Evolutionary conservation across 1,140 invertebrate species (phyloP), one percentile per base, ranked within the genome.

Genomic region (Cataglyphis hispanica): DNA sequence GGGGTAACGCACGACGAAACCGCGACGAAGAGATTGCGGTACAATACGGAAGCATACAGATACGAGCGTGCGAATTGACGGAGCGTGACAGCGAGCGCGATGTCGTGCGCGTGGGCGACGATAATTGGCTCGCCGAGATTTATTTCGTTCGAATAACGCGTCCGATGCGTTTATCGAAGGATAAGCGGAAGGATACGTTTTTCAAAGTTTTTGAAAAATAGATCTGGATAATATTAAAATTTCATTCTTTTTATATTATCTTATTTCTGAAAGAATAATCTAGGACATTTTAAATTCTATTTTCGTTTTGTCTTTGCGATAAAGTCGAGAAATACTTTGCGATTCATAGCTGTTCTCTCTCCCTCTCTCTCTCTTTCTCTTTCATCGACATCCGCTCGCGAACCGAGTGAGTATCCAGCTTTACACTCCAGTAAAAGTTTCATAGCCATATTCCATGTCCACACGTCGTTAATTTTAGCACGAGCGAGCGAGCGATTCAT

Each of bases 101-200:
- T 25, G 64, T 69, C 50, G 64, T 3, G 31, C 77, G 85, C 84
- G 84, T 89, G 88, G 83, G 88, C 88, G 77, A 85, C 88, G 92
- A 93, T 93, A 92, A 94, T 93, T 92, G 90, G 86, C 87, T 91
- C 81, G 90, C 81, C 83, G 78, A 85, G 88, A 93, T 94, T 93
- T 91, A 92, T 92, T 92, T 91, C 77, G 83, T 81, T 86, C 89
- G 87, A 91, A 90, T 89, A 88, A 91, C 87, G 72, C 75, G 66
- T 78, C 72, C 86, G 78, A 60, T 66, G 25, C 34, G 63, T 37
- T n/a, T 50, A 27, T 31, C 50, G 22, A 27, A 50, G 5, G 34
- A 16, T 43, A 40, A 70, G 77, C 43, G 25, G 19, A 31, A n/a
- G 8, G 8, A 11, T 16, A n/a, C 2, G 22, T 31, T 53, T 31